phyloP scores from a whole-genome alignment of 2,888 invertebrate genomes.

The Fragum fragum region DNA sequence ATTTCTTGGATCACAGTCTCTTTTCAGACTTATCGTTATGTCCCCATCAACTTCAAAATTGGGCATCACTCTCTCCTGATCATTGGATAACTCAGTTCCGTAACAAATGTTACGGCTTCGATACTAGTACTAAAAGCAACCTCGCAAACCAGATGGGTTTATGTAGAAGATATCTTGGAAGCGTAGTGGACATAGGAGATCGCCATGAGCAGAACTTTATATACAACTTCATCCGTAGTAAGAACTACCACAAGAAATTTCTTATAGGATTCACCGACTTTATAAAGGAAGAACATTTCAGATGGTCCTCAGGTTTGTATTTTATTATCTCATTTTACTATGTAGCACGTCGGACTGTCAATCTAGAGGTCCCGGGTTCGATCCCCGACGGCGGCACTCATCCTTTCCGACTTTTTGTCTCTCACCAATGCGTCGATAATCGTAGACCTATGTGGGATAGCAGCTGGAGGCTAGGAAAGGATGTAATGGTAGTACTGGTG shows the following conservation, averaged over 20 bases:
- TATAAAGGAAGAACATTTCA: background rate
- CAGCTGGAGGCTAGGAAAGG: no score
- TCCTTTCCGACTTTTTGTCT: no score
- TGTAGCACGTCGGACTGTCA: background rate
- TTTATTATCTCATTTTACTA: no score
- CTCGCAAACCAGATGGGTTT: background rate
- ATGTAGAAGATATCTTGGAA: background rate
- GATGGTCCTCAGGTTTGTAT: conserved; percentile 38
- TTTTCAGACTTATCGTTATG: background rate
- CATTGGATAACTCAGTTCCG: background rate
- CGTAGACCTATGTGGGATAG: no score
- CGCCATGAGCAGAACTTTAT: conserved; percentile 7
- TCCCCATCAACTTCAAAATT: background rate
- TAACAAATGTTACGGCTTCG: background rate
- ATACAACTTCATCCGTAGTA: background rate
- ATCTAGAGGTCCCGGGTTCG: background rate
- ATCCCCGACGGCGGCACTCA: background rate
- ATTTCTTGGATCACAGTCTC: no score
- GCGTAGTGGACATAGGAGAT: background rate
- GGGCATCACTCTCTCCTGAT: background rate
- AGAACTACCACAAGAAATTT: background rate
- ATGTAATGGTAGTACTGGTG: no score
- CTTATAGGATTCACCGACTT: conserved; percentile 31
- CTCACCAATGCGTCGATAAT: no score
- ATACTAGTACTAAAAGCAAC: background rate